Conservation (phyloP, 1,140 invertebrate genomes). For the Eupristina koningsbergeri region DNA sequence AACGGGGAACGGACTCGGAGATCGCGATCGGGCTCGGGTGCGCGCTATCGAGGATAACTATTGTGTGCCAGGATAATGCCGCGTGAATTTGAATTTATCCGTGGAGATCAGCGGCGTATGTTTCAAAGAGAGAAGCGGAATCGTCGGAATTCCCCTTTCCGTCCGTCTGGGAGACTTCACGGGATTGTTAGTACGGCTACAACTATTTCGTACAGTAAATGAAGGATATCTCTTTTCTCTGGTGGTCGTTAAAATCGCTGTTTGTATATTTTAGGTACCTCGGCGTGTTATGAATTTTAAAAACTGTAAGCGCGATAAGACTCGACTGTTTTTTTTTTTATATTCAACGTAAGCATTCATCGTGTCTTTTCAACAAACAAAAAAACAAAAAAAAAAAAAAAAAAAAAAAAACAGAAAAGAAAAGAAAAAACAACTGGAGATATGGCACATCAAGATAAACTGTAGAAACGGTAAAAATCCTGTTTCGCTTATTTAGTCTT, state of each 20-base stretch:
- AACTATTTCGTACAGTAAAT: no score
- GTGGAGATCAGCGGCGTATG: background rate
- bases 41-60: background rate
- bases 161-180: background rate
- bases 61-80: background rate
- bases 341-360: no score
- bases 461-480: background rate
- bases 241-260: background rate
- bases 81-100: conserved; percentile 19
- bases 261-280: background rate
- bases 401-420: no score
- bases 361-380: no score
- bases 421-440: background rate
- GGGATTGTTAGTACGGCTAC: no score
- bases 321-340: no score
- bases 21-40: no score
- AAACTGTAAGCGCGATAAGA: no score
- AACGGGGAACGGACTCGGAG: no score
- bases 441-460: background rate
- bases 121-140: background rate
- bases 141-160: background rate
- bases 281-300: background rate
- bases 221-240: background rate
- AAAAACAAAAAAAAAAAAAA: no score
- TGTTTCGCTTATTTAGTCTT: background rate